Base-by-base conservation (phyloP, 2,888 invertebrate species). In the Diaperis boleti region DNA sequence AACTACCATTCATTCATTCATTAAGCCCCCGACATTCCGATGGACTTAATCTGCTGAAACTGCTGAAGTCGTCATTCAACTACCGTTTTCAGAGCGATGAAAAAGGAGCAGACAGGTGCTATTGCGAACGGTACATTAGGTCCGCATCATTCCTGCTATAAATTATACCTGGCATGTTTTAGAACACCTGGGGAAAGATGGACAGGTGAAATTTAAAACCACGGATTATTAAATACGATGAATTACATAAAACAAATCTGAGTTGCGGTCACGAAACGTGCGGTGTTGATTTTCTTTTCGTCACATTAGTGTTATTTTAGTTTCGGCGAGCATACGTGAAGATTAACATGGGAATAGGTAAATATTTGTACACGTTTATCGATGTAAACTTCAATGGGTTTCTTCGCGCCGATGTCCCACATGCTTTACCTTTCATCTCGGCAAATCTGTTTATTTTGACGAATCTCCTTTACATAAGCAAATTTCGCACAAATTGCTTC, bases 191-290 rank as follows among this genome's bases (percentile, higher is more conserved):
- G 57, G 59, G 47, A 57, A 42, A 50, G 41, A 57, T 49, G 44
- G 60, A 42, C 60, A 60, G 62, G 62, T 62, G 62, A 62, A 62
- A 62, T 59, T 59, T 42, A 52, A 62, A 57, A 62, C 62, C 37
- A 17, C 50, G 45, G 8, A 10, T 52, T 57, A 57, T 60, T 52
- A 52, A 62, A 45, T 37, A 39, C 42, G 33, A 37, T 37, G 42
- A 56, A 45, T 45, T 41, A 18, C 22, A 37, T 18, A 33, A 52
- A 60, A 55, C 45, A 61, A 61, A 13, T 22, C 65, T 69, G 68
- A 68, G 72, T 73, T 70, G 71, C 69, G 65, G 68, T 70, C 69
- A 72, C 69, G 68, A 68, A 67, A 67, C 64, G 49, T 61, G 65
- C 65, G 65, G 70, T 69, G 70, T 68, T 72, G 72, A 68, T 64